Evolutionary conservation across 1,140 invertebrate genomes (phyloP).

Genomic region (Cepaea nemoralis): DNA sequence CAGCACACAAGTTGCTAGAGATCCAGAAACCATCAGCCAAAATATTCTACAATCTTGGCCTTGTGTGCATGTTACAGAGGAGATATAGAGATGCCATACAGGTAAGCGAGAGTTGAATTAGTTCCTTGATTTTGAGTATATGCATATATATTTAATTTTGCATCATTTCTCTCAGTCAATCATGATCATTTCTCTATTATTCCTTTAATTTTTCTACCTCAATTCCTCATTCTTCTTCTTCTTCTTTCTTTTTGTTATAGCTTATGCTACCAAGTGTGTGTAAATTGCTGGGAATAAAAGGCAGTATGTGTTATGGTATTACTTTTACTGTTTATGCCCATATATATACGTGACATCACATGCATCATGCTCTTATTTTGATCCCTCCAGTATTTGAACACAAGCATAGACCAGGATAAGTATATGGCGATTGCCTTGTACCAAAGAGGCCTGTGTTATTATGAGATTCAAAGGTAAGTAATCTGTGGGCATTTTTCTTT

Average conservation of each 20-base stretch:
- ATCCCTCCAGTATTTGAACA: slow-evolving; percentile 11
- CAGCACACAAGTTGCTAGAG: background rate
- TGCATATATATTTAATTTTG: no score
- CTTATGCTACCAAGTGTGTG: no score
- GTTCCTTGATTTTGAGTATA: no score
- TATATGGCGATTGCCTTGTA: slow-evolving; percentile 13
- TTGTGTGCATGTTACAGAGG: background rate
- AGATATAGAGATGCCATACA: slow-evolving; percentile 10
- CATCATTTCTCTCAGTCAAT: no score
- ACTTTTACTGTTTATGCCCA: no score
- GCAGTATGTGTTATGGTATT: no score
- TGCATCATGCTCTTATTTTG: background rate
- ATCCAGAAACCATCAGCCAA: slow-evolving; percentile 25
- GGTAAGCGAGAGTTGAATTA: background rate
- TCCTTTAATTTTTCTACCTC: no score
- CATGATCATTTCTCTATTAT: no score
- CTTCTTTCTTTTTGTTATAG: no score
- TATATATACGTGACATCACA: background rate
- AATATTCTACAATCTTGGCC: slow-evolving; percentile 22
- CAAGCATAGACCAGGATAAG: background rate
- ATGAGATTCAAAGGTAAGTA: background rate
- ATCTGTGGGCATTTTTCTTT: no score
- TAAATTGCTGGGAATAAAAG: no score
- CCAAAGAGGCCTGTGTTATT: background rate
- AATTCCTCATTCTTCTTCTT: no score